Evolutionary conservation across 1,140 invertebrate species (phyloP).

Genomic region (Elysia chlorotica): DNA sequence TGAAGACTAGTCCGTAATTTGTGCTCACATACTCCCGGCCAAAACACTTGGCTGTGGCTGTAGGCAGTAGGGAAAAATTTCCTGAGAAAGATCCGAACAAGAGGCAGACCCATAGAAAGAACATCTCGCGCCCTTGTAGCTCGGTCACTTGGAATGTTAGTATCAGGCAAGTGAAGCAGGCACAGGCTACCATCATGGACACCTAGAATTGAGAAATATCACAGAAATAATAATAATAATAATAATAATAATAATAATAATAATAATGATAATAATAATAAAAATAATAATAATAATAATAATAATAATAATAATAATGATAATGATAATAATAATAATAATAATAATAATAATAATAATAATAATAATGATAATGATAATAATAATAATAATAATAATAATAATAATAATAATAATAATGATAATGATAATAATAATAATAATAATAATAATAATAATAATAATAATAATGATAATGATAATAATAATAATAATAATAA

Average conservation of each 20-base stretch:
- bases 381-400: not conserved
- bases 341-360: not conserved
- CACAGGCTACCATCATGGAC: slow-evolving; percentile 29
- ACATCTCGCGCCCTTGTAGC: slow-evolving; percentile 34
- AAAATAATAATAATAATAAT: not conserved
- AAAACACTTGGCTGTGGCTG: slow-evolving; percentile 40
- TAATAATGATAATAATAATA: not conserved
- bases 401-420: not conserved
- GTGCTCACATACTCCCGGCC: slow-evolving; percentile 35
- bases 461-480: too few relatives aligned
- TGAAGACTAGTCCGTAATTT: slow-evolving; percentile 50
- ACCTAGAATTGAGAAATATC: slow-evolving; percentile 18
- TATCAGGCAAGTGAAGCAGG: slow-evolving; percentile 27
- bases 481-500: too few relatives aligned
- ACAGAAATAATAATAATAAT: not conserved
- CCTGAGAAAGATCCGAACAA: slow-evolving; percentile 47
- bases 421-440: too few relatives aligned
- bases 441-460: too few relatives aligned
- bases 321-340: not conserved
- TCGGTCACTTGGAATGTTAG: slow-evolving; percentile 33
- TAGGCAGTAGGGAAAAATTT: slow-evolving; percentile 46
- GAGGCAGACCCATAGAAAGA: slow-evolving; percentile 43
- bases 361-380: not conserved
- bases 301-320: not conserved
- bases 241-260: not conserved